Evolutionary conservation across 2,797 vertebrate species (phyloP).

Genomic region (Halcyon smyrnensis): DNA sequence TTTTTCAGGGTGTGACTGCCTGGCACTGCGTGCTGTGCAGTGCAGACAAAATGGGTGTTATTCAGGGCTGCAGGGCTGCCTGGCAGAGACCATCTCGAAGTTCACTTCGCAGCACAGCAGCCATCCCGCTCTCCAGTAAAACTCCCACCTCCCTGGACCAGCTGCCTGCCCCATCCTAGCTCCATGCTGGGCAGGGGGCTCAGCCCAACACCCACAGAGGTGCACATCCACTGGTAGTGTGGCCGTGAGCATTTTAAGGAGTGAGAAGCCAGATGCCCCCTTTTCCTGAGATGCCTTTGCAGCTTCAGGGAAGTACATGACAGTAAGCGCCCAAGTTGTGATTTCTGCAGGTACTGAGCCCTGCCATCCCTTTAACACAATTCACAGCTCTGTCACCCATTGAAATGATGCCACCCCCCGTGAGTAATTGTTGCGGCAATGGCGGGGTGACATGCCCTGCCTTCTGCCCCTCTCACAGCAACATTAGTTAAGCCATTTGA

Average conservation of each 20-base stretch:
- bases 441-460: neutral
- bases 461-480: rapidly evolving
- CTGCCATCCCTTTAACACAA: neutral
- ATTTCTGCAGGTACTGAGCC: neutral
- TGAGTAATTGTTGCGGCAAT: neutral
- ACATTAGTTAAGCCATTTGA: neutral
- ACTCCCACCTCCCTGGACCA: neutral
- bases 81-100: neutral
- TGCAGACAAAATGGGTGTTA: neutral
- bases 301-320: neutral
- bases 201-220: neutral
- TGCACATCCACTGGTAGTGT: rapidly evolving
- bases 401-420: neutral
- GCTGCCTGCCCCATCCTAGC: neutral
- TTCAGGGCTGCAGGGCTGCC: neutral
- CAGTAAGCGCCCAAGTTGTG: neutral
- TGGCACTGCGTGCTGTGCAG: rapidly evolving
- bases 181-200: rapidly evolving
- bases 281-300: neutral
- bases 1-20: rapidly evolving
- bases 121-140: rapidly evolving
- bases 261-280: rapidly evolving
- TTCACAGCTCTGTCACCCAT: neutral
- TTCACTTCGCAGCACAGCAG: neutral
- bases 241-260: neutral